phyloP scores from a whole-genome alignment of 2,888 invertebrate genomes.

The Plutella xylostella region DNA sequence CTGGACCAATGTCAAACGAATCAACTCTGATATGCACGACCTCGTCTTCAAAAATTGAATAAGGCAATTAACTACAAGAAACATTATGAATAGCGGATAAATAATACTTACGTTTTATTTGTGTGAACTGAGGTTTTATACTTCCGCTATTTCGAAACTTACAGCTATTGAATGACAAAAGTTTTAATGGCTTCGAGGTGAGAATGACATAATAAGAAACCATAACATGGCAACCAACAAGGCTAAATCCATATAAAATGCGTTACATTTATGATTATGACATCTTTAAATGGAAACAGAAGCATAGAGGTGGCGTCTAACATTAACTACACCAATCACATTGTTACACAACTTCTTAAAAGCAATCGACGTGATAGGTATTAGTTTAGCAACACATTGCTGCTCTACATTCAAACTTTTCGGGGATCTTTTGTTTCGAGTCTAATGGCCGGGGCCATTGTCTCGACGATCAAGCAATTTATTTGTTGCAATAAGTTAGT shows the following conservation, averaged over 20 bases:
- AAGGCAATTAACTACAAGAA: too few species aligned
- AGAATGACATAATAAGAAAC: too few species aligned
- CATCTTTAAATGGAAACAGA: background rate
- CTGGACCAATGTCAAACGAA: constrained; percentile 15
- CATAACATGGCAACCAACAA: too few species aligned
- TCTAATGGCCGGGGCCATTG: constrained; percentile 34
- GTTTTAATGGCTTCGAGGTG: too few species aligned
- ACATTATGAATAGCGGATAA: too few species aligned
- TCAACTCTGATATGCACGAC: constrained; percentile 6
- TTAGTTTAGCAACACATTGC: background rate
- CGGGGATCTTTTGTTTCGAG: constrained; percentile 9
- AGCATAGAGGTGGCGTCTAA: background rate
- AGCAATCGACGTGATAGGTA: constrained; percentile 4
- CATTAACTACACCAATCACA: background rate
- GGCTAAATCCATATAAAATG: too few species aligned
- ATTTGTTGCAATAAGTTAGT: constrained; percentile 32
- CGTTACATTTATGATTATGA: too few species aligned
- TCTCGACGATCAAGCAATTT: constrained; percentile 36
- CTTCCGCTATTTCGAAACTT: too few species aligned
- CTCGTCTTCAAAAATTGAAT: too few species aligned
- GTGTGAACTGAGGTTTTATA: too few species aligned
- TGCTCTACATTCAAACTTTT: background rate
- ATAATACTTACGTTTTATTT: too few species aligned
- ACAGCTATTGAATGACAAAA: too few species aligned
- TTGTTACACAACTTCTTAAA: constrained; percentile 2